Base-by-base conservation (phyloP, 2,113 vertebrate species). In the Heteronetta atricapilla region DNA sequence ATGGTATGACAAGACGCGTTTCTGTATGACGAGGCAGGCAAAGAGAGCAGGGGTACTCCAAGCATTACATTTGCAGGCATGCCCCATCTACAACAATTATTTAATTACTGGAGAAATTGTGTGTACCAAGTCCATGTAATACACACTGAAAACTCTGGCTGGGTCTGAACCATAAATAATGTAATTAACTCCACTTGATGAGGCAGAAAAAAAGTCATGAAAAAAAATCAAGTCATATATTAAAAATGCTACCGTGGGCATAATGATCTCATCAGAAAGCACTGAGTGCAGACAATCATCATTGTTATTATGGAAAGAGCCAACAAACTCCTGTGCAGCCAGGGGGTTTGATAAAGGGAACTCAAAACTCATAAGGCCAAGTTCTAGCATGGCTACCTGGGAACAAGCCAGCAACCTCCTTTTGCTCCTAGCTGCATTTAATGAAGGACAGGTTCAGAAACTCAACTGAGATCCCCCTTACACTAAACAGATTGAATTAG, bases 91-190 rank as follows among this genome's bases (percentile, higher is more conserved):
- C 34, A 82, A 38, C 56, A 60, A 89, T 76, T 82, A n/a, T 22
- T 89, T 67, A 60, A 89, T 94, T 81, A 59, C 25, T 55, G 12
- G 4, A 48, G 56, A 69, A 88, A 91, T 64, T 4, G 2, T 63
- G 28, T 80, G 44, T 68, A 74, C 72, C 50, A 74, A 33, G 14
- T 55, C 50, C 5, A 9, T 88, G 55, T 69, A 74, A 88, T 29
- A 55, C 16, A 86, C 44, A 70, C 42, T 59, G 50, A 88, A 85
- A 83, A 67, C 20, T 81, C 68, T 50, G 34, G 6, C 22, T 95
- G 48, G 46, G 58, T 85, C 94, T 80, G 67, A 89, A 67, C 15
- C 44, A 64, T 68, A 79, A 94, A 82, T 64, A 94, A 89, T 29
- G 36, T 34, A 23, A 88, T 52, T 22, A 78, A 67, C 33, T 80